phyloP scores from a whole-genome alignment of 1,140 invertebrate genomes.

The Plodia interpunctella region DNA sequence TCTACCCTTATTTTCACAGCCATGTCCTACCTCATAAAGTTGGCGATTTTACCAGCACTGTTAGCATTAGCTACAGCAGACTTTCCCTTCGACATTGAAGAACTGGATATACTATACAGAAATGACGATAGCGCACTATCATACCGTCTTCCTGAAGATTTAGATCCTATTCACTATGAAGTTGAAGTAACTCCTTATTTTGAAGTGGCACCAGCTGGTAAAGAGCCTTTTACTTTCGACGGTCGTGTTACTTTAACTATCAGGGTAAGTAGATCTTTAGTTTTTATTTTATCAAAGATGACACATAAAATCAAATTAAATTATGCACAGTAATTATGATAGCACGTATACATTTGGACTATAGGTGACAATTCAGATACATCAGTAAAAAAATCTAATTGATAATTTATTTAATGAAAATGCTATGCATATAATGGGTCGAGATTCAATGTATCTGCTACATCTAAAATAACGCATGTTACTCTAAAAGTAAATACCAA shows the following conservation, averaged over 20 bases:
- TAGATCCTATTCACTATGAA: slow-evolving; percentile 52
- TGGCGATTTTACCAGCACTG: slow-evolving; percentile 36
- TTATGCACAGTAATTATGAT: too few species aligned
- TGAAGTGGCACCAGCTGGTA: slow-evolving; percentile 49
- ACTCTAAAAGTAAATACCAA: too few species aligned
- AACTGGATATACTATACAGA: slow-evolving; percentile 16
- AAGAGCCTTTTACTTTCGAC: slow-evolving; percentile 78
- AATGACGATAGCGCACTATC: slow-evolving; percentile 32
- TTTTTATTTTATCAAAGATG: background rate
- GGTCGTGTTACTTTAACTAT: slow-evolving; percentile 78
- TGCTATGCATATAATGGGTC: too few species aligned
- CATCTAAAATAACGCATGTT: too few species aligned
- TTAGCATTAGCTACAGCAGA: slow-evolving; percentile 36
- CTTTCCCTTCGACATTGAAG: slow-evolving; percentile 42
- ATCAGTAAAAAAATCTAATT: too few species aligned
- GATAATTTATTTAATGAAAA: too few species aligned
- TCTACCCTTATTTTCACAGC: slow-evolving; percentile 40
- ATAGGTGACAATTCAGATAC: too few species aligned
- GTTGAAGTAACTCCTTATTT: slow-evolving; percentile 77
- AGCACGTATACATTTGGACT: too few species aligned
- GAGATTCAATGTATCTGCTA: too few species aligned
- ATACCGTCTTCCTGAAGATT: slow-evolving; percentile 56
- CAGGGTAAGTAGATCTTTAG: slow-evolving; percentile 33
- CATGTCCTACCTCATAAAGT: slow-evolving; percentile 30
- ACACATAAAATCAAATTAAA: background rate